Evolutionary conservation across 2,797 vertebrate species (phyloP), one percentile per base, ranked within the genome.

Genomic region (Echeneis naucrates): DNA sequence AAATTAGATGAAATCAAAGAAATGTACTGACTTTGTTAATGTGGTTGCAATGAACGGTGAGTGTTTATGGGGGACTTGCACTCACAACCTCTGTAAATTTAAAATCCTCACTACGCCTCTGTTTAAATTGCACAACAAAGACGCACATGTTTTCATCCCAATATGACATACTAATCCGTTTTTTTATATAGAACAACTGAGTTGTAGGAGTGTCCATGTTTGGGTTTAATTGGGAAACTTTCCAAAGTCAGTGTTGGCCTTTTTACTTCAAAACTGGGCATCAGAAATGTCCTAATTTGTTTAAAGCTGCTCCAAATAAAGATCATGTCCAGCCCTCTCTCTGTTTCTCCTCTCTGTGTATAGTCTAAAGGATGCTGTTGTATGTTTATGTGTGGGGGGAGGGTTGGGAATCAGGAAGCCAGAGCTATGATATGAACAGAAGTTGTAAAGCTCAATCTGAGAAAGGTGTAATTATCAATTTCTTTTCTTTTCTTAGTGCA

Each of bases 231-330:
- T 76, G 44, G 80, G 77, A 80, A 62, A 6, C 1, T 48, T 78
- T 84, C 82, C 85, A 87, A 78, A 77, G 62, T 70, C 42, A 23
- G 33, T 23, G 19, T 55, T 71, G 60, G 38, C 67, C 19, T 77
- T 70, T 76, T 67, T 55, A 75, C 55, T 77, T 86, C 57, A 80
- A 80, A 86, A 75, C 81, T 63, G 71, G 75, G 72, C 68, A 74
- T 47, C 68, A 68, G 59, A 76, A 75, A 72, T 64, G 68, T 0
- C 67, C 73, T 82, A 85, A 89, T 87, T 87, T 86, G 77, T 84
- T 88, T 77, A 70, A 85, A 75, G 75, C 58, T 76, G 74, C 68
- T 79, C 72, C 63, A 77, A 81, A 83, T 89, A 66, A 73, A 69
- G 50, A 84, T 82, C 80, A 78, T 55, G 65, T 72, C 63, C 62